These are phyloP conservation scores for Onychomys leucogaster DNA, from an alignment of 2,797 vertebrate species.

Conservation along the genomic window DNA sequence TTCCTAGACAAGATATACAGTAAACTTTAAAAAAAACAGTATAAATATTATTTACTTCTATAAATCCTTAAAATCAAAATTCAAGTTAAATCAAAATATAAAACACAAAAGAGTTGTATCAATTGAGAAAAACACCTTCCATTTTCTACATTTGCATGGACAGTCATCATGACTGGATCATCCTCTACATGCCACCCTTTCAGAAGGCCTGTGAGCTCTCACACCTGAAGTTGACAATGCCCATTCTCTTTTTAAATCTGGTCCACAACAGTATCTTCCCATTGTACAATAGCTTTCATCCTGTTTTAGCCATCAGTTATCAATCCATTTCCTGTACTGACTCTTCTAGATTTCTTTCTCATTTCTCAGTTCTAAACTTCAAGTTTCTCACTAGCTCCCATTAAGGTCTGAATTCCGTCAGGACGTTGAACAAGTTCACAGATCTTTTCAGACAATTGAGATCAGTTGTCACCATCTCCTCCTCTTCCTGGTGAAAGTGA, in stretches of 20 bases:
- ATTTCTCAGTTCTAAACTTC: conserved; percentile 94
- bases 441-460: conserved; percentile 92
- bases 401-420: conserved; percentile 95
- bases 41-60: conserved; percentile 12
- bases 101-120: conserved; percentile 11
- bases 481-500: conserved; percentile 89
- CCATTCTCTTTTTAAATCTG: conserved; percentile 95
- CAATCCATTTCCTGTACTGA: conserved; percentile 96
- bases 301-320: conserved; percentile 98
- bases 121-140: conserved; percentile 91
- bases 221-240: conserved; percentile 94
- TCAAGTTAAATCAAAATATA: conserved; percentile 1
- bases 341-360: conserved; percentile 94
- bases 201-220: conserved; percentile 93
- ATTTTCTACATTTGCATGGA: conserved; percentile 95
- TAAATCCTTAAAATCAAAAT: not conserved
- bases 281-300: conserved; percentile 95
- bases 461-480: conserved; percentile 89
- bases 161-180: conserved; percentile 94
- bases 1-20: not conserved
- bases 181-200: conserved; percentile 93
- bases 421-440: conserved; percentile 94
- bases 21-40: not conserved
- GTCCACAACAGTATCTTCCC: conserved; percentile 92
- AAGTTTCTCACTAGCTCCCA: conserved; percentile 92